Percentiles rank a stretch among this genome's conserved stretches.
phyloP scores from a whole-genome alignment of 2,888 invertebrate species.

The Zygothrica quintamaculata region DNA sequence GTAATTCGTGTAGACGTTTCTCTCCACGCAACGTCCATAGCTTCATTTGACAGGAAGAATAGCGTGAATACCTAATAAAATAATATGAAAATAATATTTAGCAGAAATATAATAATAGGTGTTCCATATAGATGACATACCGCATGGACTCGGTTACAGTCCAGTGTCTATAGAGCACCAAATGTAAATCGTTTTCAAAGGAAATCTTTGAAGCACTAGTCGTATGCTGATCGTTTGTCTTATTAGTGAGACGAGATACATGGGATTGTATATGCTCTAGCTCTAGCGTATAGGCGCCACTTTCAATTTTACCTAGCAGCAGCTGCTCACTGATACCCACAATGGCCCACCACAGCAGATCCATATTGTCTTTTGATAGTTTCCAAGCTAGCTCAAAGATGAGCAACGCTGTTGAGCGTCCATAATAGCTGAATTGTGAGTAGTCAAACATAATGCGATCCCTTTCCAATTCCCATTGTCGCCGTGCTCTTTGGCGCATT shows the following conservation, averaged over 20 bases:
- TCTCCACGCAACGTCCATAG: slow-evolving; percentile 95
- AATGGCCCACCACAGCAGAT: slow-evolving; percentile 94
- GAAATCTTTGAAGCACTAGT: slow-evolving; percentile 87
- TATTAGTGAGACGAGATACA: slow-evolving; percentile 88
- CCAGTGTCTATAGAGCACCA: slow-evolving; percentile 96
- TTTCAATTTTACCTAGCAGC: slow-evolving; percentile 89
- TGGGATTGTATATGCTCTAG: slow-evolving; percentile 89
- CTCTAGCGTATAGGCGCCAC: slow-evolving; percentile 88
- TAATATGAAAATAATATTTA: not conserved
- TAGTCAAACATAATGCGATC: slow-evolving; percentile 95
- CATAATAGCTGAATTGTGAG: slow-evolving; percentile 94
- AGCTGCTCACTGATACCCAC: slow-evolving; percentile 93
- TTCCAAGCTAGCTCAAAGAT: slow-evolving; percentile 95
- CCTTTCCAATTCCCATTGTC: slow-evolving; percentile 93
- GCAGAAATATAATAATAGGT: no score
- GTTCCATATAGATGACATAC: slow-evolving; percentile 45
- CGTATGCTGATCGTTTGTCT: slow-evolving; percentile 85
- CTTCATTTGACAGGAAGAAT: slow-evolving; percentile 91
- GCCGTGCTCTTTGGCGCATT: slow-evolving; percentile 87
- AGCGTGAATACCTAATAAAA: slow-evolving; percentile 87
- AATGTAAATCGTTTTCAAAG: slow-evolving; percentile 91
- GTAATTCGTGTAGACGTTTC: slow-evolving; percentile 91
- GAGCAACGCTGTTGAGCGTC: slow-evolving; percentile 88
- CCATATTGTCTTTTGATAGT: slow-evolving; percentile 92
- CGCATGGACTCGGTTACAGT: slow-evolving; percentile 93